Conservation (phyloP, 2,888 invertebrate genomes). For the Amblyjoppa proteus region DNA sequence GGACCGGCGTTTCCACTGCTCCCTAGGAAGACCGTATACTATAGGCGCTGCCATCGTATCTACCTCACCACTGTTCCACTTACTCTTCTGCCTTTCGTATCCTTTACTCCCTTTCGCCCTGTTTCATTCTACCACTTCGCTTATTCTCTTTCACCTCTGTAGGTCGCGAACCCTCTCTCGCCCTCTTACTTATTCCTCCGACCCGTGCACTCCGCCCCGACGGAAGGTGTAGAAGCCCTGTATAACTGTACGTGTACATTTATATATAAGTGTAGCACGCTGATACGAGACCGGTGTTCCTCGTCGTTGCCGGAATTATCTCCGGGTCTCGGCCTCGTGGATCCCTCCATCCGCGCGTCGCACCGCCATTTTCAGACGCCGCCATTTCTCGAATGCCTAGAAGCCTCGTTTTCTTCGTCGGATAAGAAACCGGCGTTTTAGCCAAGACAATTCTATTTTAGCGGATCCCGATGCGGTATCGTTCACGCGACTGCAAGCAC, state of each 20-base stretch:
- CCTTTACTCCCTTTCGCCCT: neutral
- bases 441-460: slow-evolving; percentile 32
- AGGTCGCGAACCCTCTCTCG: slow-evolving; percentile 27
- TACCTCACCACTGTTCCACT: slow-evolving; percentile 16
- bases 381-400: slow-evolving; percentile 37
- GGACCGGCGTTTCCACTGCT: slow-evolving; percentile 13
- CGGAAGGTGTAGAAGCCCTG: neutral
- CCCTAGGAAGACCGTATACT: slow-evolving; percentile 19
- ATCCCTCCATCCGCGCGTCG: slow-evolving; percentile 3
- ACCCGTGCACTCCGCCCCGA: neutral
- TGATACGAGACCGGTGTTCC: slow-evolving; percentile 18
- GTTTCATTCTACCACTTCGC: slow-evolving; percentile 35
- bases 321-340: neutral
- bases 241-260: slow-evolving; percentile 9
- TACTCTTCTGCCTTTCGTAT: slow-evolving; percentile 18
- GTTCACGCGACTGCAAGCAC: neutral
- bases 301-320: slow-evolving; percentile 26
- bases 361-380: slow-evolving; percentile 8
- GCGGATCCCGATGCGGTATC: slow-evolving; percentile 28
- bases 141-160: slow-evolving; percentile 47
- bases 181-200: slow-evolving; percentile 11
- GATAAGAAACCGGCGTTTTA: slow-evolving; percentile 26
- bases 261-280: slow-evolving; percentile 4
- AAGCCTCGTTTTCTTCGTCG: slow-evolving; percentile 15
- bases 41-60: slow-evolving; percentile 12